These are phyloP conservation scores for Candidula unifasciata DNA, from an alignment of 2,888 invertebrate genomes.

Conservation along the genomic window DNA sequence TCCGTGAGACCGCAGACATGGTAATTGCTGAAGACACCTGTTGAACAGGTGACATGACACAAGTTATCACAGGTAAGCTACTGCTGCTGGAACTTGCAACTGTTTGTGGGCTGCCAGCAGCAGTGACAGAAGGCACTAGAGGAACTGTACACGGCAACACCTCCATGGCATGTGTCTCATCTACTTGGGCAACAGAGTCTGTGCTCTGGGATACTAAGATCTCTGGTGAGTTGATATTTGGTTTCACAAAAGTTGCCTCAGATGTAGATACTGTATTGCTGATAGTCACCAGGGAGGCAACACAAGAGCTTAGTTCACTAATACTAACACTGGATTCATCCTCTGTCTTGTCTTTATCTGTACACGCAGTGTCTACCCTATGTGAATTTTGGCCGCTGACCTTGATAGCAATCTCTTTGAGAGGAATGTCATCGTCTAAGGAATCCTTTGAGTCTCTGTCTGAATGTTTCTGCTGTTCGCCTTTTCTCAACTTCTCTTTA, in stretches of 20 bases:
- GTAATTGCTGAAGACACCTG: conserved; percentile 60
- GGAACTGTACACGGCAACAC: background rate
- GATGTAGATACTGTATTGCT: conserved; percentile 17
- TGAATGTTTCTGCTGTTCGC: conserved; percentile 42
- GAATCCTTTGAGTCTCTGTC: conserved; percentile 54
- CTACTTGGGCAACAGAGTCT: conserved; percentile 7
- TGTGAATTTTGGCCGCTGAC: conserved; percentile 21
- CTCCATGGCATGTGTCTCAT: conserved; percentile 37
- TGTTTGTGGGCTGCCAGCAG: background rate
- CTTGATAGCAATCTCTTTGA: conserved; percentile 55
- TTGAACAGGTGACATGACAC: conserved; percentile 54
- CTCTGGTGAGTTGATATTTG: background rate
- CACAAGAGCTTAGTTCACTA: background rate
- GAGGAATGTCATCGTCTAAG: conserved; percentile 58
- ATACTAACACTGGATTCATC: background rate
- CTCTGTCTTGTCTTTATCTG: background rate
- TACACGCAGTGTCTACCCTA: background rate
- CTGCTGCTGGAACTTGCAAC: background rate
- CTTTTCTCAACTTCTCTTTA: conserved; percentile 50
- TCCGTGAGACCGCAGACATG: conserved; percentile 53
- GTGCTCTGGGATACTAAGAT: background rate
- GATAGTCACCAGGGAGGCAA: background rate
- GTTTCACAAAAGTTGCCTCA: background rate
- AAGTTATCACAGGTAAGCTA: conserved; percentile 34
- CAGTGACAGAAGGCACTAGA: conserved; percentile 10